Base-by-base conservation (phyloP, 1,140 invertebrate genomes). In the Lucilia cuprina region DNA sequence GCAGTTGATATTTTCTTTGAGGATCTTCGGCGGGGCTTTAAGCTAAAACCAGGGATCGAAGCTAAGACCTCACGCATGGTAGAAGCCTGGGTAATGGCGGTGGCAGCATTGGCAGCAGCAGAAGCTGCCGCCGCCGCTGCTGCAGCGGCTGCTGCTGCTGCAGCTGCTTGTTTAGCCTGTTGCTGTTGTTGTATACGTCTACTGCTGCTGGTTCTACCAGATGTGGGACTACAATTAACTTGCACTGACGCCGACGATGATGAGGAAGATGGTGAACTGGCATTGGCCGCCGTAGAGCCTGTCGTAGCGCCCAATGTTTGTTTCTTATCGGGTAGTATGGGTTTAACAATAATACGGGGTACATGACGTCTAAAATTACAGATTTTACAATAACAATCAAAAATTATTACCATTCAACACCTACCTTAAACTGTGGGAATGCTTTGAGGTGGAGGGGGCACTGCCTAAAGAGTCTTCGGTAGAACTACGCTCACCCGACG, bases 21-120 rank as follows among this genome's bases (percentile, higher is more conserved):
- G 86, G 95, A 95, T 84, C 94, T 92, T 85, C 95, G 92, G 89
- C 95, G 92, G 70, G 95, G 95, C 90, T 96, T 96, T 74, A 97
- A 93, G 90, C 94, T 96, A 89, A 98, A 97, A 21, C 97, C 97
- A 83, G 97, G 97, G 88, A 98, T 96, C 83, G 96, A 96, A 17
- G 96, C 96, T 86, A 97, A 89, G 12, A 97, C 96, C 92, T 97
- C 96, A 85, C 95, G 93, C 96, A 97, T 97, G 47, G 96, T 97
- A n/a, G 93, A 93, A 5, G 93, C 92, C 89, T 92, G 89, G 10
- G 85, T 87, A 13, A 85, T 86, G 0, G 86, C 85, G 82, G 89
- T 90, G 34, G 87, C 74, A 50, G 84, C 60, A 19, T 83, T 77
- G 14, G 80, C 55, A 9, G 74, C 17, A 41, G 84, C 34, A 41